A percentile compares a stretch with the other conserved stretches of the same genome.
Conservation (phyloP, 2,113 vertebrate species). For the Tragelaphus scriptus region DNA sequence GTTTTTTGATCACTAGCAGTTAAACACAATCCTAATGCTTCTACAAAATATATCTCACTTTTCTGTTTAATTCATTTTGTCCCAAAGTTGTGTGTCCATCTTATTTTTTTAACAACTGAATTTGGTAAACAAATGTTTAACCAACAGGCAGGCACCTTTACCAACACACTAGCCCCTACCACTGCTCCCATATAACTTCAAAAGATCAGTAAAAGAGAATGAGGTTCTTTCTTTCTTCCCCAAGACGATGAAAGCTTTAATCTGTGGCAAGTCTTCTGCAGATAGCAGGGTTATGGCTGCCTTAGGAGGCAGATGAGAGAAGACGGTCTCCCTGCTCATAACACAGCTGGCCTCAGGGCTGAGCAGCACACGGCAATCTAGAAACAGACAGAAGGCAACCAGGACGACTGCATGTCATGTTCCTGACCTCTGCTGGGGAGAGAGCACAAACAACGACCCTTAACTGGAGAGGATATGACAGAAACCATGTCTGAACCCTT, state of each 20-base stretch:
- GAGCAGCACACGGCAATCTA: background rate
- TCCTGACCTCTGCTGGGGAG: background rate
- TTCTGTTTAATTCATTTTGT: background rate
- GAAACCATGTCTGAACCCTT: background rate
- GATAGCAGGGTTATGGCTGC: background rate
- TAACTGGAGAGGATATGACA: background rate
- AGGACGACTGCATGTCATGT: background rate
- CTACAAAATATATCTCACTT: background rate
- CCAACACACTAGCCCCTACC: background rate
- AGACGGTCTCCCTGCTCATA: background rate
- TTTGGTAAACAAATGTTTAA: background rate
- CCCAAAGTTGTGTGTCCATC: background rate
- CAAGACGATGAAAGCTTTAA: background rate
- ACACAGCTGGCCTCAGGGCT: background rate
- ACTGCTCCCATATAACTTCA: background rate
- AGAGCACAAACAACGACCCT: background rate
- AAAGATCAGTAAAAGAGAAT: background rate
- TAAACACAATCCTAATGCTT: background rate
- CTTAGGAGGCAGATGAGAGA: background rate
- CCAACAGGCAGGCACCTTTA: background rate
- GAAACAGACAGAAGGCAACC: background rate
- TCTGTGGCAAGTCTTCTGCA: background rate
- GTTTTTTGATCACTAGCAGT: background rate
- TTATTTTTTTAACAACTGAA: background rate
- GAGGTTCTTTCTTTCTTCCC: background rate